These are phyloP conservation scores for Riparia riparia DNA, from an alignment of 2,113 vertebrate genomes.

Conservation along the genomic window DNA sequence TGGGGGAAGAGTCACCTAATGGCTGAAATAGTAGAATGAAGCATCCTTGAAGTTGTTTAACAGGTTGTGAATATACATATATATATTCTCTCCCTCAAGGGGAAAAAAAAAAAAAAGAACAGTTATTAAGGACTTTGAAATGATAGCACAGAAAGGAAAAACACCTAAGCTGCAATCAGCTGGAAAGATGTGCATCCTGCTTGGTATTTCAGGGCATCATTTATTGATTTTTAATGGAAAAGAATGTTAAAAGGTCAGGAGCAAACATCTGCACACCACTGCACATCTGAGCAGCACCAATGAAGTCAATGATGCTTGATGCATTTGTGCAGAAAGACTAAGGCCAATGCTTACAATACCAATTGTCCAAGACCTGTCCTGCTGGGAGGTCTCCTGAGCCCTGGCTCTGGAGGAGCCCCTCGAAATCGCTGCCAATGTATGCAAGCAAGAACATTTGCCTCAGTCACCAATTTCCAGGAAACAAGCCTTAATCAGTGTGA, in stretches of 20 bases:
- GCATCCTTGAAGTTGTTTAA: not conserved
- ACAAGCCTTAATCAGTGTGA: not conserved
- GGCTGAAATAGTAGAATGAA: not conserved
- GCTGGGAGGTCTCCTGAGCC: not conserved
- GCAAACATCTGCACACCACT: not conserved
- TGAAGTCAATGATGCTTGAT: not conserved
- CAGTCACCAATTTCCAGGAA: not conserved
- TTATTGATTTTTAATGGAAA: conserved; percentile 36
- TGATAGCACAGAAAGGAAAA: not conserved
- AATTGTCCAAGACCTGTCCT: not conserved
- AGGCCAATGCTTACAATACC: not conserved
- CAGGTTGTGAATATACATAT: not conserved
- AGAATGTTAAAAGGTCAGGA: conserved; percentile 17
- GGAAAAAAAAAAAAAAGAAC: not conserved
- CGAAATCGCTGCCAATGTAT: not conserved
- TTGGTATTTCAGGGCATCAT: not conserved
- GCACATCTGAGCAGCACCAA: not conserved
- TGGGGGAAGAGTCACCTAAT: not conserved
- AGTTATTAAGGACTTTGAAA: not conserved
- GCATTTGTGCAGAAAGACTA: not conserved
- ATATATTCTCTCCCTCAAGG: not conserved
- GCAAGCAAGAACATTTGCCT: not conserved
- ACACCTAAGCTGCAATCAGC: not conserved
- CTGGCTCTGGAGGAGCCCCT: not conserved
- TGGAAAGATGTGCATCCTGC: conserved; percentile 1